Percentiles rank a stretch among this genome's conserved stretches.
Conservation (phyloP, 1,140 invertebrate genomes). For the Pectinophora gossypiella region DNA sequence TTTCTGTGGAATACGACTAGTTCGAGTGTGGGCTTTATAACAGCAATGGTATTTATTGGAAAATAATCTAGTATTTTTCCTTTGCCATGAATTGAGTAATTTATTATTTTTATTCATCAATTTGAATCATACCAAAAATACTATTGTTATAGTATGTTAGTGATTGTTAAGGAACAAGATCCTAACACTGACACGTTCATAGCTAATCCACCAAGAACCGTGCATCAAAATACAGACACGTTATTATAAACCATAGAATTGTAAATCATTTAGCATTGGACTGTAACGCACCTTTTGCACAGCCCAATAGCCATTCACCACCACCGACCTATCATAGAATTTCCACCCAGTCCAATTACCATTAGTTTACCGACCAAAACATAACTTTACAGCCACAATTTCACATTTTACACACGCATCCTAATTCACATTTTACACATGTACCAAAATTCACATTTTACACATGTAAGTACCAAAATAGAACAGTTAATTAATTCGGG, state of each 20-base stretch:
- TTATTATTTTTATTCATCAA: too few species aligned
- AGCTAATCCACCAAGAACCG: too few species aligned
- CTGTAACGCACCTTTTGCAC: background rate
- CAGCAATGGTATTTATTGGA: background rate
- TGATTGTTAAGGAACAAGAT: too few species aligned
- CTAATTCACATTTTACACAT: background rate
- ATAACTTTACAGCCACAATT: background rate
- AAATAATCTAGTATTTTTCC: too few species aligned
- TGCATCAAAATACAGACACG: too few species aligned
- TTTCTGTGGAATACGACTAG: background rate
- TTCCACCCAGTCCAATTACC: background rate
- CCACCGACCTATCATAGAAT: background rate
- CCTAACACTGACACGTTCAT: too few species aligned
- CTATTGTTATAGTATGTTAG: too few species aligned
- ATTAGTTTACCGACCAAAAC: background rate
- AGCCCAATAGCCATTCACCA: background rate
- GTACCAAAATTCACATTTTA: background rate
- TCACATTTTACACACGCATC: background rate
- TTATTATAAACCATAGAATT: too few species aligned
- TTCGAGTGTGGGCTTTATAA: background rate
- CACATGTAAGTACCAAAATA: background rate
- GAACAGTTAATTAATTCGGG: background rate
- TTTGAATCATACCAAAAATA: too few species aligned
- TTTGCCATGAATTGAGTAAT: too few species aligned
- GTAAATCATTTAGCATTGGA: too few species aligned